These are phyloP conservation scores for Drusus annulatus DNA, from an alignment of 1,140 invertebrate genomes.

Conservation along the genomic window DNA sequence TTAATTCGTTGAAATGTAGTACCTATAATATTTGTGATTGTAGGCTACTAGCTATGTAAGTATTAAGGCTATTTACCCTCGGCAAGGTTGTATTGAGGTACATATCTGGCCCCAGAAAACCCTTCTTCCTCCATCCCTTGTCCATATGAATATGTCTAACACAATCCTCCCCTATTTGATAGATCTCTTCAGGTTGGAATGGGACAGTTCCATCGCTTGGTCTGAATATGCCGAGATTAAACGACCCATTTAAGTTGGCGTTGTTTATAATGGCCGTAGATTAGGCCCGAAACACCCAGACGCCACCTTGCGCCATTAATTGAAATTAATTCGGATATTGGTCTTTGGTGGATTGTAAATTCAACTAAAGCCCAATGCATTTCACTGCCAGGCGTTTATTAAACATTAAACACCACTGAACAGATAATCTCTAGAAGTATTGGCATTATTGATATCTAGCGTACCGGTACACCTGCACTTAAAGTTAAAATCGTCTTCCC, in stretches of 20 bases:
- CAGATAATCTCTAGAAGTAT: too few relatives aligned
- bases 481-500: too few relatives aligned
- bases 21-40: too few relatives aligned
- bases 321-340: slow-evolving; percentile 60
- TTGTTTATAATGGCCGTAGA: slow-evolving; percentile 58
- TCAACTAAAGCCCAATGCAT: neutral
- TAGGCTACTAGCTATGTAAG: too few relatives aligned
- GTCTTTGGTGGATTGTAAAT: slow-evolving; percentile 7
- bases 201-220: slow-evolving; percentile 11
- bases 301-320: slow-evolving; percentile 56
- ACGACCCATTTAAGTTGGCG: slow-evolving; percentile 58
- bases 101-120: too few relatives aligned
- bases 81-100: too few relatives aligned
- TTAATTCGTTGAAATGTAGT: too few relatives aligned
- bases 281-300: slow-evolving; percentile 35
- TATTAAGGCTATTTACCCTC: too few relatives aligned
- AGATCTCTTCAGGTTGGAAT: slow-evolving; percentile 52
- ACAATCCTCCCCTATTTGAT: slow-evolving; percentile 57
- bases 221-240: slow-evolving; percentile 54
- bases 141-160: slow-evolving; percentile 57
- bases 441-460: too few relatives aligned
- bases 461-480: too few relatives aligned
- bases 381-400: too few relatives aligned
- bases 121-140: slow-evolving; percentile 16
- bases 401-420: too few relatives aligned